Percentiles rank a stretch among this genome's conserved stretches.
phyloP scores from a whole-genome alignment of 2,113 vertebrate species.

The Etheostoma cragini region DNA sequence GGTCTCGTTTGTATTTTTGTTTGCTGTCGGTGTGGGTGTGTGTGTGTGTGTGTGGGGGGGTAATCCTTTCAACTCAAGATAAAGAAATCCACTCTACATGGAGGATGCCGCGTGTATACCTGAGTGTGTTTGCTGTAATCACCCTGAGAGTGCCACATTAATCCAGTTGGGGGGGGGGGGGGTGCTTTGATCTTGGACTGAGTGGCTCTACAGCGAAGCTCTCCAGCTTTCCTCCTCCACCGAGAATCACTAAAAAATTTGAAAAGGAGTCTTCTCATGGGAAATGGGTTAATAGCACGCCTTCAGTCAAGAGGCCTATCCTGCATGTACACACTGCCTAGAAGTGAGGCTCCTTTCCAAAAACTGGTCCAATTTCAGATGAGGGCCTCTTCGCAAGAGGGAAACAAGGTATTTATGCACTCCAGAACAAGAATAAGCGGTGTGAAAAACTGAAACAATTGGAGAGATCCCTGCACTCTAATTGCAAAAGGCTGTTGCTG shows the following conservation, averaged over 20 bases:
- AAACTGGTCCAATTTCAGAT: conserved; percentile 52
- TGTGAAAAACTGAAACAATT: background rate
- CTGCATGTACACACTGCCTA: background rate
- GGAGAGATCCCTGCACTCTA: conserved; percentile 27
- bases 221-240: conserved; percentile 31
- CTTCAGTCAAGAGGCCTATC: conserved; percentile 53
- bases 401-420: conserved; percentile 53
- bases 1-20: conserved; percentile 27
- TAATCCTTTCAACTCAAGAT: conserved; percentile 68
- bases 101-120: conserved; percentile 30
- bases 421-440: conserved; percentile 39
- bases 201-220: conserved; percentile 49
- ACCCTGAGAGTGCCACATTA: conserved; percentile 59
- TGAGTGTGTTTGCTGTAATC: conserved; percentile 59
- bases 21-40: conserved; percentile 15
- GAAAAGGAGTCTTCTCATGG: conserved; percentile 55
- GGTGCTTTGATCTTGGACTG: conserved; percentile 57
- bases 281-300: conserved; percentile 55
- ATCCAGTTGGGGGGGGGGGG: conserved; percentile 53
- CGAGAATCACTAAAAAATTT: conserved; percentile 56
- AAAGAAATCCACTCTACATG: conserved; percentile 58
- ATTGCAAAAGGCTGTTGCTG: conserved; percentile 9
- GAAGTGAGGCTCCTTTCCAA: conserved; percentile 33
- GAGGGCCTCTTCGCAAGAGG: conserved; percentile 41
- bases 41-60: background rate